Evolutionary conservation across 92 coral and sea anemone species (phyloP), one percentile per base, ranked within the genome.

Genomic region (Epizoanthus rinbou): DNA sequence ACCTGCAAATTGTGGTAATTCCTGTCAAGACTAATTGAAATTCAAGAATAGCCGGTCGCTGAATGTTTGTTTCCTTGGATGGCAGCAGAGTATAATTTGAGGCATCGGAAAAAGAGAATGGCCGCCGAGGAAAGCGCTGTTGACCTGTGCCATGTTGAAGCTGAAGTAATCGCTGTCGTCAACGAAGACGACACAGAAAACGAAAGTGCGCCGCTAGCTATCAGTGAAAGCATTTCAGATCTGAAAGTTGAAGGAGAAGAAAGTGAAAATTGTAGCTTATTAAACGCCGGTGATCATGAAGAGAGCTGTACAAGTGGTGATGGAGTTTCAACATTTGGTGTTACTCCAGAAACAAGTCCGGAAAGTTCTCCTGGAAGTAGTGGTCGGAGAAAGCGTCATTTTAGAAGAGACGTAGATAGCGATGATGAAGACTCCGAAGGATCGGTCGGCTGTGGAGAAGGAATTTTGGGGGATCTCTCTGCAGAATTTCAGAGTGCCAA

Each of bases 401-500:
- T 56, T 3, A 45, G 82, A 60, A 78, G 45, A 47, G 47, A 78
- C 62, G 63, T 69, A 39, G 63, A 69, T 8, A 37, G 82, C 21
- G 41, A 23, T 8, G 82, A 78, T 37, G 82, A 78, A 10, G 82
- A 78, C 14, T 50, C 54, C 31, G 82, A 78, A 1, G 64, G 82
- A 3, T 78, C 82, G 1, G 54, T 47, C 15, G 82, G 82, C 18
- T 78, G 82, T 63, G 82, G 82, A 39, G 82, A 78, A 62, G 82
- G 82, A 5, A 78, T 78, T 22, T 78, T 78, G 9, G 82, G 82
- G 47, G 82, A 78, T 33, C 82, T 78, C 62, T 78, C 82, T 17
- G 82, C 82, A 3, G 82, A 78, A 22, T 78, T 78, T 78, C 82
- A 78, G 45, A 78, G 82, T 35, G 82, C 82, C 57, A 78, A 78